Evolutionary conservation across 2,113 vertebrate species (phyloP).

Genomic region (Dryoscopus gambensis): DNA sequence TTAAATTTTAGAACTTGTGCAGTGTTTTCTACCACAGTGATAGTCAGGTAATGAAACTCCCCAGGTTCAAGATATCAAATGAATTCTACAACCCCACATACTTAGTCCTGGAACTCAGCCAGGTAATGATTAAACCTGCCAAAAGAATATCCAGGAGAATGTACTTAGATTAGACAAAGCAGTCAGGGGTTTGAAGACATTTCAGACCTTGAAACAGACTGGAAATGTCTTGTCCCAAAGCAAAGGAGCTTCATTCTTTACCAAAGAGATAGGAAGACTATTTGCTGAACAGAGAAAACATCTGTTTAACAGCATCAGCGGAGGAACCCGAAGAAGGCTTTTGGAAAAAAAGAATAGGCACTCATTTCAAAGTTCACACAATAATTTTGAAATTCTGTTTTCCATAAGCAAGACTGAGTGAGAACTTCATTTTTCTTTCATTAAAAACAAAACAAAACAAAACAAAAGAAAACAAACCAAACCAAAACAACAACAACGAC

Average conservation of each 20-base stretch:
- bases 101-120: neutral
- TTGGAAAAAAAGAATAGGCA: neutral
- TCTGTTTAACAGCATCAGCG: neutral
- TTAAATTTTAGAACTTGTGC: conserved; percentile 32
- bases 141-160: neutral
- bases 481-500: too few relatives aligned
- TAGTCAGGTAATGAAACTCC: conserved; percentile 32
- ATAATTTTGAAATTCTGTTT: neutral
- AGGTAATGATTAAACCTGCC: neutral
- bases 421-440: neutral
- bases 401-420: neutral
- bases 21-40: neutral
- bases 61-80: conserved; percentile 17
- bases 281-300: neutral
- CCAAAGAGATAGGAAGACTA: neutral
- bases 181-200: neutral
- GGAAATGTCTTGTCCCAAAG: neutral
- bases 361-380: neutral
- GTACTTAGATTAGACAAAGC: neutral
- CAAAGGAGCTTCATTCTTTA: neutral
- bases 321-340: neutral
- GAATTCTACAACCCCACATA: neutral
- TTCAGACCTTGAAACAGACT: neutral
- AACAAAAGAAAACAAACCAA: too few relatives aligned
- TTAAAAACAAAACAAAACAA: too few relatives aligned